Evolutionary conservation across 2,113 vertebrate genomes (phyloP).

Genomic region (Myotis davidii): DNA sequence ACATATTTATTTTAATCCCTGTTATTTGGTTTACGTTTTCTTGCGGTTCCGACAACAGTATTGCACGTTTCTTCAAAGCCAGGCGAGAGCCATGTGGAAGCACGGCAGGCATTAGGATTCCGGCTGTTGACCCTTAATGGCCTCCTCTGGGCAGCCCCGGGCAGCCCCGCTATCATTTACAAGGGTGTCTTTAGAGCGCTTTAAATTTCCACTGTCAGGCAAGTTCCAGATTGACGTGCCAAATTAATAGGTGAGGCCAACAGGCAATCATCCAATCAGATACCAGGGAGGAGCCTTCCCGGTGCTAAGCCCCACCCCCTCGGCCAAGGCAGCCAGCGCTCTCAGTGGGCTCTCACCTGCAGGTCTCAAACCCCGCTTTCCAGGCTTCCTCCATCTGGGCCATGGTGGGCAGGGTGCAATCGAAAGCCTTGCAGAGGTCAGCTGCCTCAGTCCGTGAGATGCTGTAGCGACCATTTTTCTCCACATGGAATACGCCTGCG

Average conservation of each 20-base stretch:
- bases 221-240: slow-evolving; percentile 26
- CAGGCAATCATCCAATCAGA: not conserved
- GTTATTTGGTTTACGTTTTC: slow-evolving; percentile 41
- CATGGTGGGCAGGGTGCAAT: slow-evolving; percentile 84
- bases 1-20: slow-evolving; percentile 67
- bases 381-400: slow-evolving; percentile 85
- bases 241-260: slow-evolving; percentile 15
- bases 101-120: not conserved
- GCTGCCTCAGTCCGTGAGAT: slow-evolving; percentile 84
- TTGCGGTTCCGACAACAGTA: slow-evolving; percentile 60
- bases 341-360: slow-evolving; percentile 88
- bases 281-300: not conserved
- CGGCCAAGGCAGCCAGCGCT: too few species aligned
- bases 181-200: slow-evolving; percentile 2
- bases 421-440: slow-evolving; percentile 86
- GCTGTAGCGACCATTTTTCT: slow-evolving; percentile 89
- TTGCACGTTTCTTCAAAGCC: slow-evolving; percentile 55
- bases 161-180: slow-evolving; percentile 39
- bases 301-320: not conserved
- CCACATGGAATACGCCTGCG: slow-evolving; percentile 90
- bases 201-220: slow-evolving; percentile 5
- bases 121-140: not conserved
- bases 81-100: not conserved
- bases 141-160: slow-evolving; percentile 11
- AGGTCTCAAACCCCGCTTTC: slow-evolving; percentile 87